Base-by-base conservation (phyloP, 64 coral and sea anemone genomes). In the Astreopora myriophthalma region DNA sequence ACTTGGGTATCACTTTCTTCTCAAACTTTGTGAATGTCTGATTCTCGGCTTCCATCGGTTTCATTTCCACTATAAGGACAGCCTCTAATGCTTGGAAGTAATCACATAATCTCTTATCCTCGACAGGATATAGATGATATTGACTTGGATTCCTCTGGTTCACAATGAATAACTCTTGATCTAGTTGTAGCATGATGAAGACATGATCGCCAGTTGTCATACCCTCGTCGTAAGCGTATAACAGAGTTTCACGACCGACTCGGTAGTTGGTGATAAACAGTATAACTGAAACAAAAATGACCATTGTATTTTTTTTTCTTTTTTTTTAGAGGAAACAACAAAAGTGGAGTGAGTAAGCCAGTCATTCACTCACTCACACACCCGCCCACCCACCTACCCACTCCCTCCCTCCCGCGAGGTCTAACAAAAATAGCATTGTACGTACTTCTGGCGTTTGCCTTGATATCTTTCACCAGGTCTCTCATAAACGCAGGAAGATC, bases 141-240 rank as follows among this genome's bases (percentile, higher is more conserved):
- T 25, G 79, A 3, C 2, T 33, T 14, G 52, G 52, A 1, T 0
- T 39, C 5, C 20, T 22, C 49, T n/a, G 31, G 13, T 64, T 83
- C 0, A 9, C 3, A 9, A 37, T 65, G 57, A 25, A 83, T 20
- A 26, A 55, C 10, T 83, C 7, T 7, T 37, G 79, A 2, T 83
- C 55, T 5, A 83, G 79, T 83, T 83, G 79, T 8, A 83, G 29
- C 52, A 83, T 63, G 31, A 83, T 61, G 34, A 97, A 97, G 1
- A 79, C 95, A 14, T 97, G 93, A 14, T 97, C 91, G 2, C 95
- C 95, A 30, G 85, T 79, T 1, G 89, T 93, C 95, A 97, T 94
- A 4, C 80, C 80, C 23, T 94, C 52, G 30, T 97, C 74, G 63
- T 89, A 64, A 6, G 95, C 95, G 30, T 86, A 74, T 1, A 73